A percentile compares a stretch with the other conserved stretches of the same genome.
Evolutionary conservation across 2,888 invertebrate species (phyloP).

Genomic region (Latheticus oryzae): DNA sequence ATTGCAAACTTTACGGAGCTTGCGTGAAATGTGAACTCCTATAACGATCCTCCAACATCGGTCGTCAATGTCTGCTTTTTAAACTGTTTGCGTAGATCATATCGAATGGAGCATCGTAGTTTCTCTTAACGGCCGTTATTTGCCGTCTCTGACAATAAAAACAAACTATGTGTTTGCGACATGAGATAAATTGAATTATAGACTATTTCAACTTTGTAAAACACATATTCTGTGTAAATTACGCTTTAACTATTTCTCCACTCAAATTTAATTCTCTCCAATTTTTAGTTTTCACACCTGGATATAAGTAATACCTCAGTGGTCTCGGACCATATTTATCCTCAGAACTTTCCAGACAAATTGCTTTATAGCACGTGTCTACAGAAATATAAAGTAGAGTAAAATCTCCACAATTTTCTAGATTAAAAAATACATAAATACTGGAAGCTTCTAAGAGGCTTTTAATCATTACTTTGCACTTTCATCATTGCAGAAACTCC

Average conservation of each 20-base stretch:
- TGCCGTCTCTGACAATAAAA: slow-evolving; percentile 37
- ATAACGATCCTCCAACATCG: slow-evolving; percentile 39
- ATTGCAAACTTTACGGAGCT: slow-evolving; percentile 41
- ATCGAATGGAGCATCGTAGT: slow-evolving; percentile 26
- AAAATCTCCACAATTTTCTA: too few species aligned
- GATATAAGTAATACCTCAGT: slow-evolving; percentile 6
- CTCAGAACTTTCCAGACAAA: too few species aligned
- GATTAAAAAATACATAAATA: too few species aligned
- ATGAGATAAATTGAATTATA: slow-evolving; percentile 32
- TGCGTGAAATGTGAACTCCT: slow-evolving; percentile 41
- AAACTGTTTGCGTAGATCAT: slow-evolving; percentile 39
- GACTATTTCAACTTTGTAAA: slow-evolving; percentile 24
- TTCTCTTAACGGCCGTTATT: slow-evolving; percentile 29
- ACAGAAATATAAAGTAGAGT: too few species aligned
- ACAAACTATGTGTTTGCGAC: slow-evolving; percentile 28
- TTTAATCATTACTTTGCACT: too few species aligned
- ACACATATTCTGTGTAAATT: too few species aligned
- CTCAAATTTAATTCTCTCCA: slow-evolving; percentile 29
- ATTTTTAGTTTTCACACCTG: slow-evolving; percentile 22
- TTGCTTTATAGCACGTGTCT: too few species aligned
- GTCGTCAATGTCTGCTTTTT: slow-evolving; percentile 41
- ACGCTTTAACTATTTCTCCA: slow-evolving; percentile 26
- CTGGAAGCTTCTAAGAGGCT: too few species aligned
- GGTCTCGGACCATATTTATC: slow-evolving; percentile 2
- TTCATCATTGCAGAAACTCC: too few species aligned